These are phyloP conservation scores for Melinaea marsaeus DNA, from an alignment of 2,888 invertebrate species.

Conservation along the genomic window DNA sequence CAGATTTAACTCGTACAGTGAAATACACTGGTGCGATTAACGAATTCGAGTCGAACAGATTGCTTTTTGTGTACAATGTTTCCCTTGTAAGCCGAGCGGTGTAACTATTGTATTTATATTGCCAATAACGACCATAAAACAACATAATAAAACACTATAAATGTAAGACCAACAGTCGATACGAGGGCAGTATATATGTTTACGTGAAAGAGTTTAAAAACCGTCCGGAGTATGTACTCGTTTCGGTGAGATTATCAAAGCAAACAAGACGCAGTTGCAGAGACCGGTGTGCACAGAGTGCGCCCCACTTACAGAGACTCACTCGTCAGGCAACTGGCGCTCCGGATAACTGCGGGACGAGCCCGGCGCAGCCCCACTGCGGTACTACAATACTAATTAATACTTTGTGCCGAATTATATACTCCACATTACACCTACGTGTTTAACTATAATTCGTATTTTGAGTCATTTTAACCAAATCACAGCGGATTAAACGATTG, in stretches of 20 bases:
- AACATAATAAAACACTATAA: neutral
- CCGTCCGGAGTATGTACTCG: slow-evolving; percentile 16
- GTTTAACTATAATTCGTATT: neutral
- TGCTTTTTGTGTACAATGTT: neutral
- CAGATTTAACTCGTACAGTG: neutral
- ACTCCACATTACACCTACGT: neutral
- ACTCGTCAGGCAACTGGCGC: slow-evolving; percentile 61
- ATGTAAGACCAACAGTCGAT: neutral
- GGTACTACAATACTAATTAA: neutral
- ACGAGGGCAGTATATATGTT: no score
- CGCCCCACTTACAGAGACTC: slow-evolving; percentile 56
- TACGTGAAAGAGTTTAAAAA: neutral
- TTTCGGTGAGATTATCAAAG: slow-evolving; percentile 28
- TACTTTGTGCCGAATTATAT: neutral
- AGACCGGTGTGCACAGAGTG: slow-evolving; percentile 47
- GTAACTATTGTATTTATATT: neutral
- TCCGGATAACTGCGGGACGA: slow-evolving; percentile 52
- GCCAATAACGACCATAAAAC: neutral
- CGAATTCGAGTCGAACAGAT: slow-evolving; percentile 1
- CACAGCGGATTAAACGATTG: no score
- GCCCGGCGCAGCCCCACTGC: slow-evolving; percentile 32
- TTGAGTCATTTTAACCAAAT: neutral
- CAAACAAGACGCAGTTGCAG: slow-evolving; percentile 24
- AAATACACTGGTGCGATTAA: slow-evolving; percentile 1
- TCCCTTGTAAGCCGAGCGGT: neutral